Conservation (phyloP, 1,140 invertebrate genomes). For the Streblospio benedicti region DNA sequence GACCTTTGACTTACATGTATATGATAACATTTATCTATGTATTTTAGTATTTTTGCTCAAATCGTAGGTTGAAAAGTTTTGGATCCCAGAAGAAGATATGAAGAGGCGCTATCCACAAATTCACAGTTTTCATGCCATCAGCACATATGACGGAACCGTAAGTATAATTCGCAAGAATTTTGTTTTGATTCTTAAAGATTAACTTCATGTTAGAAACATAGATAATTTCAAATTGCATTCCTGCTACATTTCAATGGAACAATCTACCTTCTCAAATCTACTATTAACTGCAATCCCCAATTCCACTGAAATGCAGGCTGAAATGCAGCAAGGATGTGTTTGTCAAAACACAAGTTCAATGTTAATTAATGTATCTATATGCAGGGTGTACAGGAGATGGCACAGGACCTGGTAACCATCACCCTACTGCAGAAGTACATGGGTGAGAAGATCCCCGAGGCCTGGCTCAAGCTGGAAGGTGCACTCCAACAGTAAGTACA, state of each 20-base stretch:
- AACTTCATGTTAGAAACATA: no score
- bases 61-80: conserved; percentile 29
- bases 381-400: conserved; percentile 31
- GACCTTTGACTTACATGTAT: no score
- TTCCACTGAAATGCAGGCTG: neutral
- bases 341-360: neutral
- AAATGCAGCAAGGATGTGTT: neutral
- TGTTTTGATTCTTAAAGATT: no score
- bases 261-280: no score
- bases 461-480: conserved; percentile 41
- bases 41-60: no score
- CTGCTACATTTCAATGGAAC: no score
- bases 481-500: conserved; percentile 26
- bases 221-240: no score
- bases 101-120: conserved; percentile 35
- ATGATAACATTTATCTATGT: no score
- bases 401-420: conserved; percentile 28
- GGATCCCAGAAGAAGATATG: conserved; percentile 26
- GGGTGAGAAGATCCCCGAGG: conserved; percentile 42
- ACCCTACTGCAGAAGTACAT: conserved; percentile 36
- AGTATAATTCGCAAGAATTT: no score
- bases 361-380: conserved; percentile 6
- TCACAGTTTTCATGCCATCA: conserved; percentile 37
- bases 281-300: neutral
- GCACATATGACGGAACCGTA: conserved; percentile 36